Base-by-base conservation (phyloP, 2,113 vertebrate genomes). In the Corythaixoides concolor region DNA sequence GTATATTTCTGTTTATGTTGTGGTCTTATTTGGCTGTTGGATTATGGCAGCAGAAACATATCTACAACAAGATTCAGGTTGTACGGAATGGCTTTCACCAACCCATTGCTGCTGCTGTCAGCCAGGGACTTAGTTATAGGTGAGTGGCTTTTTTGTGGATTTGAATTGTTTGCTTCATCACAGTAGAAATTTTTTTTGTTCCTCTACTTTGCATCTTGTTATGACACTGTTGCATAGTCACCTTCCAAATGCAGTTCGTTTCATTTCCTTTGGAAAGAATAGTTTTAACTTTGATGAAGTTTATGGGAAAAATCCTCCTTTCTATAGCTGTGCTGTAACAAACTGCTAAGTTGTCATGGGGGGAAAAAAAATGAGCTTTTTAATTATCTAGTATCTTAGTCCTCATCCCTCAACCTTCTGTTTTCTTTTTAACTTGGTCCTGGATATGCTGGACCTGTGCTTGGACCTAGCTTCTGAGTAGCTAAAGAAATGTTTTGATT, bases 1-100 rank as follows among this genome's bases (percentile, higher is more conserved):
- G 99, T 99, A 97, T 99, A 99, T 98, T 99, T 99, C 98, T 99
- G 99, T 98, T 97, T 99, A 92, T 99, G 99, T 98, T 99, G 99
- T 97, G 99, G 98, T 96, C 98, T 99, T 97, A 99, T 99, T 97
- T 99, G 99, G 99, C 97, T 99, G 80, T 98, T 99, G 96, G 98
- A 99, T 98, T 99, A 99, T 95, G 98, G 98, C 97, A 99, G 99
- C 93, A 98, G 98, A 98, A 98, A 98, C 95, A 98, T 98, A 96
- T 98, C 98, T 79, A 98, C 98, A 39, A 97, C 98, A 74, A 98
- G 98, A 97, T 98, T 99, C 98, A 98, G 96, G 89, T 98, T 99
- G 76, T 99, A 99, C 66, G 99, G 99, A 90, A 98, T 99, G 93
- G 98, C 98, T 53, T 98, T 99, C 94, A 99, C 98, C 97, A 99